Base-by-base conservation (phyloP, 2,113 vertebrate species). In the Clupea harengus region DNA sequence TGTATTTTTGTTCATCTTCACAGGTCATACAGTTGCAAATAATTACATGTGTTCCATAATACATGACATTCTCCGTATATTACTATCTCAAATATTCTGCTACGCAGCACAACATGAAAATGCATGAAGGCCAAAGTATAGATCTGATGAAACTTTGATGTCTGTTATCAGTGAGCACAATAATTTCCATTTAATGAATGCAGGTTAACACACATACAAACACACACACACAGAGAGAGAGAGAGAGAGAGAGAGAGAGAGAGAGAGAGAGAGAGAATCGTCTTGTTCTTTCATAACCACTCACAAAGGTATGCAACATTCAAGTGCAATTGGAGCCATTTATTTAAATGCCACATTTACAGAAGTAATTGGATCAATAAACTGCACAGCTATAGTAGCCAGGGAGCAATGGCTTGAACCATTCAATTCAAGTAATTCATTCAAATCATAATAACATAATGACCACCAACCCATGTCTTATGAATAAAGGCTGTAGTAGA, bases 1-100 rank as follows among this genome's bases (percentile, higher is more conserved):
- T 67, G 64, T 67, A 67, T 67, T 67, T 67, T 28, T 67, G 13
- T 75, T 75, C 67, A 75, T 75, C 13, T 75, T 75, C 67, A 75
- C 10, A 15, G 67, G 67, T 75, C 67, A 75, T 25, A 11, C 67
- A 32, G 67, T 75, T 75, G 25, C 3, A 15, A 32, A 13, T 75
- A 13, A 75, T 75, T 8, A 39, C 28, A 28, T 75, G n/a, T 32
- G 9, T 75, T 75, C 25, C 67, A 75, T 75, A 32, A 75, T 75
- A 28, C 10, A 39, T 32, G 8, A 75, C 25, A 32, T 3, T 11
- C 11, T 25, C 10, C 13, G 10, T 28, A 39, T 11, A 15, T 39
- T 75, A 39, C 11, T 11, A 32, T 75, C n/a, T 15, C 22, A 64
- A 8, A 64, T 64, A 75, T 32, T 75, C n/a, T 28, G 32, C 25